Evolutionary conservation across 1,140 invertebrate genomes (phyloP), one percentile per base, ranked within the genome.

Genomic region (Anoplophora glabripennis): DNA sequence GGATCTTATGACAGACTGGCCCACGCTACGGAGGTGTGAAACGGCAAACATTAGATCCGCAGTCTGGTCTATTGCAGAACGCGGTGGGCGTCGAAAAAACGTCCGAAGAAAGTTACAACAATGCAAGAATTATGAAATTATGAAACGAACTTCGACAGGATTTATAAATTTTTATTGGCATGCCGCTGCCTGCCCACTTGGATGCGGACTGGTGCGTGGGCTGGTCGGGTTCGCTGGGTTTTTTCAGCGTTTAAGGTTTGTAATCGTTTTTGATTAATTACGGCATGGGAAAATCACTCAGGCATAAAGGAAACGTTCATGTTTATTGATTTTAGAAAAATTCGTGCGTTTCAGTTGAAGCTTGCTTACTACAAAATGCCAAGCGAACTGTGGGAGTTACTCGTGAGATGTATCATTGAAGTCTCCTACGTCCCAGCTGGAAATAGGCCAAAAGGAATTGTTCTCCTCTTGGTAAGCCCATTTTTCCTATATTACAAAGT

Each of bases 71-170:
- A 49, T 49, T 49, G 47, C 28, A 35, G 47, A 49, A 49, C 33
- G 14, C 7, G 11, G 58, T 60, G 28, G 58, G 58, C 38, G 58
- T n/a, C 11, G 14, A 34, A 38, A 60, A 49, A 45, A 37, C 36
- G 21, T 9, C 52, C 38, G 53, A 60, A 60, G 58, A 60, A 60
- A 60, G 58, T 55, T 55, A 33, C 51, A 60, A 55, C 58, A 60
- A 60, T 55, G 28, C 47, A 34, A 60, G 58, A 54, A 60, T 55
- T 60, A 60, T 60, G 52, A 55, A 60, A 60, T 60, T 54, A 55
- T 55, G 58, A 54, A 60, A 55, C 52, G 33, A 14, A 49, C 28
- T 59, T 36, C 53, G 53, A 60, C 48, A 56, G 51, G 46, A 53
- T 60, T 37, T 52, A 51, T 34, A 28, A 12, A 46, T 59, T 53